These are phyloP conservation scores for Spilarctia lutea DNA, from an alignment of 2,888 invertebrate genomes.

Conservation along the genomic window DNA sequence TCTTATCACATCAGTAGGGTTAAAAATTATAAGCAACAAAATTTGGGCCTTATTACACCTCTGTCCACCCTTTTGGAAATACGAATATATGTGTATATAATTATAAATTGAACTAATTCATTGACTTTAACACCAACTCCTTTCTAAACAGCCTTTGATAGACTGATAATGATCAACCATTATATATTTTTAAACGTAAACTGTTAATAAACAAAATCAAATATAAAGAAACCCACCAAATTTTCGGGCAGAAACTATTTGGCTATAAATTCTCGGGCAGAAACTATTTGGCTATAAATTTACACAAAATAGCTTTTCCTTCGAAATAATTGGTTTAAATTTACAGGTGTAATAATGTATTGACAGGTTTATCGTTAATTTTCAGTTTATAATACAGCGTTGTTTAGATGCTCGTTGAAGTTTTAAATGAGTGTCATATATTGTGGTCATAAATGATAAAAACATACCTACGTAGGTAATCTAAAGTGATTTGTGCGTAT, in stretches of 20 bases:
- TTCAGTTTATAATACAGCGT: slow-evolving; percentile 30
- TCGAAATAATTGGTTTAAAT: slow-evolving; percentile 20
- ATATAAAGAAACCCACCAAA: neutral
- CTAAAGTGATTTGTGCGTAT: slow-evolving; percentile 7
- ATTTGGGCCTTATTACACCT: no score
- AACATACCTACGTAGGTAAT: neutral
- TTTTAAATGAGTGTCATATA: slow-evolving; percentile 29
- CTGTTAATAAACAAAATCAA: neutral
- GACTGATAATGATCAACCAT: neutral
- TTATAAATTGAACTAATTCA: no score
- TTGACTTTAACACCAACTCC: no score
- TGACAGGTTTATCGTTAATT: slow-evolving; percentile 42
- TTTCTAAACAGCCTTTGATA: neutral
- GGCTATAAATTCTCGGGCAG: slow-evolving; percentile 15
- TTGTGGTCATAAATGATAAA: slow-evolving; percentile 21
- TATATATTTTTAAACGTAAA: neutral
- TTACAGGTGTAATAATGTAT: slow-evolving; percentile 37
- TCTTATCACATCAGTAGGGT: neutral
- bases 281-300: slow-evolving; percentile 25
- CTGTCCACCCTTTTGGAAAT: no score
- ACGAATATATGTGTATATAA: no score
- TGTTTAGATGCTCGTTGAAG: slow-evolving; percentile 31
- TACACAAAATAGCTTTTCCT: slow-evolving; percentile 22
- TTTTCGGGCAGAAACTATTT: neutral
- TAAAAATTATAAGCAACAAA: neutral